A percentile compares a stretch with the other conserved stretches of the same genome.
These are phyloP conservation scores for Tridacna crocea DNA, from an alignment of 2,888 invertebrate species.

Conservation along the genomic window DNA sequence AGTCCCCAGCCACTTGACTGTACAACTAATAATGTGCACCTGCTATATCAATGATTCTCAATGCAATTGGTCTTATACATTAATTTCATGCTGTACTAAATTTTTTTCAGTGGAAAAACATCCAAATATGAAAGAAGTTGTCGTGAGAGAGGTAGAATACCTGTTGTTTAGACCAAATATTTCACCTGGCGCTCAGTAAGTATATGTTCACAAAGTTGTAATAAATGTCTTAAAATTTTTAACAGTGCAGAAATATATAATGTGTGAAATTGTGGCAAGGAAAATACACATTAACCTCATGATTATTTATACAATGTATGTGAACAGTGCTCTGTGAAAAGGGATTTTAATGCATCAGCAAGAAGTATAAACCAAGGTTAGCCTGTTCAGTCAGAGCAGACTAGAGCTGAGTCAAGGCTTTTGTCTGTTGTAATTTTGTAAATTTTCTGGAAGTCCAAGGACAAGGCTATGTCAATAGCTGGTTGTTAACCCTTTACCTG, in stretches of 20 bases:
- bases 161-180: slow-evolving; percentile 93
- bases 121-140: slow-evolving; percentile 95
- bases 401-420: too few relatives aligned
- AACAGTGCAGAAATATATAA: background rate
- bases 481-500: too few relatives aligned
- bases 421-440: too few relatives aligned
- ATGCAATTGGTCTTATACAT: too few relatives aligned
- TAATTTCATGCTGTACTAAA: too few relatives aligned
- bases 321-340: too few relatives aligned
- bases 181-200: slow-evolving; percentile 92
- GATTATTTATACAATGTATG: background rate
- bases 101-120: slow-evolving; percentile 88
- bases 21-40: too few relatives aligned
- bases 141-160: slow-evolving; percentile 94
- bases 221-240: background rate
- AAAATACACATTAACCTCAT: background rate
- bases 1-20: too few relatives aligned
- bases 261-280: background rate
- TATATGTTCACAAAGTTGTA: slow-evolving; percentile 27
- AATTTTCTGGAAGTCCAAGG: background rate
- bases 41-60: too few relatives aligned
- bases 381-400: too few relatives aligned
- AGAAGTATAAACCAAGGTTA: too few relatives aligned
- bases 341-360: too few relatives aligned
- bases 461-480: background rate